A percentile compares a stretch with the other conserved stretches of the same genome.
phyloP scores from a whole-genome alignment of 1,140 invertebrate species.

The Meloidogyne floridensis region DNA sequence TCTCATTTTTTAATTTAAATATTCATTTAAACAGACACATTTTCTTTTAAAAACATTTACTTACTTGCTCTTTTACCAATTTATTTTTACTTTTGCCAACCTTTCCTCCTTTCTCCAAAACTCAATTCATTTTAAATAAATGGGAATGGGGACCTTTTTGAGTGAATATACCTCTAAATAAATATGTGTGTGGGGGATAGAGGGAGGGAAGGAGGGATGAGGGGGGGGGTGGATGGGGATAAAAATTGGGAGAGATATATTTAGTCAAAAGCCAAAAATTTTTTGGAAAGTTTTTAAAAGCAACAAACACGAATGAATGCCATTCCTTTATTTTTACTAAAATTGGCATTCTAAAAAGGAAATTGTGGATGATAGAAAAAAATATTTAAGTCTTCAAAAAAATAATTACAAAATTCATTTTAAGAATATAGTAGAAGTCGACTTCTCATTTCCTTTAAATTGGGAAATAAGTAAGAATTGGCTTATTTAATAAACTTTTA shows the following conservation, averaged over 20 bases:
- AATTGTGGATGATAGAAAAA: background rate
- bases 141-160: background rate
- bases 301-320: background rate
- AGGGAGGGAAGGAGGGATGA: too few relatives aligned
- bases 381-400: background rate
- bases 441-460: too few relatives aligned
- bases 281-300: background rate
- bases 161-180: background rate
- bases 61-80: background rate
- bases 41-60: background rate
- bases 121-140: conserved; percentile 10
- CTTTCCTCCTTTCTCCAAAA: background rate
- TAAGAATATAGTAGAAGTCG: too few relatives aligned
- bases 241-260: background rate
- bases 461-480: too few relatives aligned
- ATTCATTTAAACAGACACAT: too few relatives aligned
- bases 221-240: background rate
- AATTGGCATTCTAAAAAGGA: background rate
- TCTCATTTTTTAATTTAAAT: too few relatives aligned
- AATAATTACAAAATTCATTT: conserved; percentile 2
- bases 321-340: conserved; percentile 2
- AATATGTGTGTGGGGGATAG: too few relatives aligned
- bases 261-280: background rate
- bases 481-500: too few relatives aligned
- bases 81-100: background rate